Evolutionary conservation across 2,113 vertebrate genomes (phyloP).

Genomic region (Perca flavescens): DNA sequence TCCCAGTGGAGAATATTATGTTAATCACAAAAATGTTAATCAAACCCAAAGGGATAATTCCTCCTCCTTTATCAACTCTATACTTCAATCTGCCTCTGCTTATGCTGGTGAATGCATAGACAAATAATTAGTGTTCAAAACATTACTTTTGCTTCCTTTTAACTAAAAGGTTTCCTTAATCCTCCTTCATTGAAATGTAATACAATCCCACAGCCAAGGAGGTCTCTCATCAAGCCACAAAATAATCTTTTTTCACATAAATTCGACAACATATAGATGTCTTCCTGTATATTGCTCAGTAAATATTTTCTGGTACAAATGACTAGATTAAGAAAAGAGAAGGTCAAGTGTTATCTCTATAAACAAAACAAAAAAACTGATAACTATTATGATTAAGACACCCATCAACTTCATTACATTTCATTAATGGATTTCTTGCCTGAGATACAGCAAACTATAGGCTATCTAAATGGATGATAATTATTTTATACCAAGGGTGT

Average conservation of each 20-base stretch:
- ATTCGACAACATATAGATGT: constrained; percentile 18
- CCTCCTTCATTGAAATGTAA: constrained; percentile 74
- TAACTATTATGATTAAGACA: constrained; percentile 19
- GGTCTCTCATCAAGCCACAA: constrained; percentile 34
- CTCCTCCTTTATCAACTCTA: constrained; percentile 64
- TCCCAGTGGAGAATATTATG: constrained; percentile 79
- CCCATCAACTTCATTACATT: constrained; percentile 47
- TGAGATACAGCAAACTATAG: constrained; percentile 34
- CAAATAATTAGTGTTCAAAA: constrained; percentile 68
- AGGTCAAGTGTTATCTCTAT: constrained; percentile 15
- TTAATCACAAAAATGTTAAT: constrained; percentile 84
- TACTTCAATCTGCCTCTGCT: constrained; percentile 72
- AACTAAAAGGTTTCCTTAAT: constrained; percentile 79
- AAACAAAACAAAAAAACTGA: constrained; percentile 1
- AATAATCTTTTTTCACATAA: constrained; percentile 58
- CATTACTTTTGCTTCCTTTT: constrained; percentile 55
- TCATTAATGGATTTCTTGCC: constrained; percentile 9
- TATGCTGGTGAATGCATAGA: constrained; percentile 51
- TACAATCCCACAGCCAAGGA: constrained; percentile 53
- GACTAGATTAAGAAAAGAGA: background rate
- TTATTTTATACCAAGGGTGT: constrained; percentile 33
- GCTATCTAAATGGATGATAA: constrained; percentile 41
- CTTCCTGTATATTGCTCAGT: background rate
- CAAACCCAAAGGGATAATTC: constrained; percentile 83
- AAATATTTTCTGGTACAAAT: constrained; percentile 9